These are phyloP conservation scores for Mionectes macconnelli DNA, from an alignment of 2,113 vertebrate genomes.

Conservation along the genomic window DNA sequence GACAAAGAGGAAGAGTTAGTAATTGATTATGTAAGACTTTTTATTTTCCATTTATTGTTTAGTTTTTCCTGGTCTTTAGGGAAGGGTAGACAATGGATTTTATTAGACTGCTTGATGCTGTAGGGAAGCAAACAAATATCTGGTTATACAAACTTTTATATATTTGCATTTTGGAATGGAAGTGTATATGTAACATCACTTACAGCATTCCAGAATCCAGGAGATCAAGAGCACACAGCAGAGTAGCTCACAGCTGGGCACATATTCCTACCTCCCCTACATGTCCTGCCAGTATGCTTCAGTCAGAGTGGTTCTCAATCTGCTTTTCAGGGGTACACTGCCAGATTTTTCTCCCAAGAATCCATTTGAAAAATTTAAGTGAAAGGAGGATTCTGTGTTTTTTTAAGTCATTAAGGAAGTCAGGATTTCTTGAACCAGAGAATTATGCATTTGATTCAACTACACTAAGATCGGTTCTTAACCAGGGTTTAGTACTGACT, in stretches of 20 bases:
- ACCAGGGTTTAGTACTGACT: not conserved
- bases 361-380: not conserved
- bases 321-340: not conserved
- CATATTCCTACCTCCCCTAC: not conserved
- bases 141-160: not conserved
- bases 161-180: not conserved
- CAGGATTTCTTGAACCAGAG: not conserved
- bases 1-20: constrained; percentile 71
- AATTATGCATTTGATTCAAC: not conserved
- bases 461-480: not conserved
- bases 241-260: not conserved
- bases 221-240: not conserved
- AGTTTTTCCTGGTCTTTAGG: not conserved
- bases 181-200: not conserved
- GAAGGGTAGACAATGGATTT: not conserved
- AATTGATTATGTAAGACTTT: constrained; percentile 76
- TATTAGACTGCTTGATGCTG: not conserved
- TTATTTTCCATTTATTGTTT: not conserved
- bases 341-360: not conserved
- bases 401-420: not conserved
- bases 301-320: not conserved
- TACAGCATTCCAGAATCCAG: not conserved
- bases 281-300: not conserved
- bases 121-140: not conserved
- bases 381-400: not conserved